These are phyloP conservation scores for Collichthys lucidus DNA, from an alignment of 2,113 vertebrate species.

Conservation along the genomic window DNA sequence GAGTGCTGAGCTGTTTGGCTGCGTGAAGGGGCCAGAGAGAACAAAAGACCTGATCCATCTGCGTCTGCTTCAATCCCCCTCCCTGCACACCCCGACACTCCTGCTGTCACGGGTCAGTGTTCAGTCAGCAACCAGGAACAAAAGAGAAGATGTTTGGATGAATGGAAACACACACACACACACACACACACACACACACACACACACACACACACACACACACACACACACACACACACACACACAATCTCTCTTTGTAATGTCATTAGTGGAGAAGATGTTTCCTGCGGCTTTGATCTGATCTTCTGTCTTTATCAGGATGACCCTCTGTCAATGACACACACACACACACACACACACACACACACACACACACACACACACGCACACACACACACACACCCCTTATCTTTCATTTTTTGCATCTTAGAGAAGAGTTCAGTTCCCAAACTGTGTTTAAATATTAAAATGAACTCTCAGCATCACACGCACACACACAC, in stretches of 20 bases:
- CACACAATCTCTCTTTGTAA: slow-evolving; percentile 55
- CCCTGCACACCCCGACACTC: neutral
- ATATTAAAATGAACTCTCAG: neutral
- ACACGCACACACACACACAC: neutral
- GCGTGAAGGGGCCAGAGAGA: neutral
- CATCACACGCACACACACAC: neutral
- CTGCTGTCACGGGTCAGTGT: slow-evolving; percentile 68
- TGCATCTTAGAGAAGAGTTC: neutral
- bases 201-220: slow-evolving; percentile 26
- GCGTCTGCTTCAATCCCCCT: slow-evolving; percentile 10
- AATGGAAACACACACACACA: slow-evolving; percentile 47
- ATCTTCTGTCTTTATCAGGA: slow-evolving; percentile 63
- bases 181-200: slow-evolving; percentile 41
- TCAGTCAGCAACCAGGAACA: slow-evolving; percentile 64
- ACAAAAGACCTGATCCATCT: slow-evolving; percentile 49
- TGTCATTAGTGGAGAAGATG: slow-evolving; percentile 67
- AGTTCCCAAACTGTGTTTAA: neutral
- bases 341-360: slow-evolving; percentile 25
- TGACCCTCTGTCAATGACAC: slow-evolving; percentile 16
- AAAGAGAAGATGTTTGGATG: slow-evolving; percentile 60
- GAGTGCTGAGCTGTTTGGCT: neutral
- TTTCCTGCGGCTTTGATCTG: slow-evolving; percentile 70
- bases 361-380: slow-evolving; percentile 21
- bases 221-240: slow-evolving; percentile 37
- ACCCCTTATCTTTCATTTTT: neutral